Conservation (phyloP, 1,140 invertebrate genomes). For the Diachasma alloeum region DNA sequence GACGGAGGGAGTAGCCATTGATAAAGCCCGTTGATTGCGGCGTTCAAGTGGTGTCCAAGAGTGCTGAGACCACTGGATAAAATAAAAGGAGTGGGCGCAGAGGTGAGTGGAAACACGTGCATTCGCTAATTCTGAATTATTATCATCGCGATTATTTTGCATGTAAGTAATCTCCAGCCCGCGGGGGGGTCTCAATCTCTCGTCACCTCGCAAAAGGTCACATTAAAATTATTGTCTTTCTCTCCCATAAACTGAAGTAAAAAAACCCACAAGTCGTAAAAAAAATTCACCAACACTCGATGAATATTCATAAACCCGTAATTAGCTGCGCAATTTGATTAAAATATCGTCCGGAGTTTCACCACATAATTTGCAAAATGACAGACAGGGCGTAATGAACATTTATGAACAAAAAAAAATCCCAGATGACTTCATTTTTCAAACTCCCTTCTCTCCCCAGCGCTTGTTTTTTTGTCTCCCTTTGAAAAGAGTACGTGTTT, state of each 20-base stretch:
- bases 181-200: not conserved
- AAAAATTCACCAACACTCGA: not conserved
- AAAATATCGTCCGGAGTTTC: not conserved
- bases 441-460: not conserved
- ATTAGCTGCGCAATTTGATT: not conserved
- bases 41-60: constrained; percentile 30
- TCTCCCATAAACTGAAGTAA: not conserved
- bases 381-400: not conserved
- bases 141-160: not conserved
- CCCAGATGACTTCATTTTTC: not conserved
- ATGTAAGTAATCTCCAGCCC: not conserved
- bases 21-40: constrained; percentile 32
- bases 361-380: not conserved
- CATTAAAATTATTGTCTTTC: not conserved
- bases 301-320: not conserved
- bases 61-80: not conserved
- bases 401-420: not conserved
- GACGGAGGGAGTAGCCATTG: constrained; percentile 22
- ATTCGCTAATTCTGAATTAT: constrained; percentile 25
- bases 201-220: not conserved
- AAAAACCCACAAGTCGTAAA: not conserved
- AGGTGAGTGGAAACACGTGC: not conserved
- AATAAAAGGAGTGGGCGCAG: not conserved
- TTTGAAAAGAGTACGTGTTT: not conserved
- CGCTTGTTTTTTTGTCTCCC: not conserved